A percentile compares a stretch with the other conserved stretches of the same genome.
Conservation (phyloP, 2,797 vertebrate species). For the Adrianichthys oophorus region DNA sequence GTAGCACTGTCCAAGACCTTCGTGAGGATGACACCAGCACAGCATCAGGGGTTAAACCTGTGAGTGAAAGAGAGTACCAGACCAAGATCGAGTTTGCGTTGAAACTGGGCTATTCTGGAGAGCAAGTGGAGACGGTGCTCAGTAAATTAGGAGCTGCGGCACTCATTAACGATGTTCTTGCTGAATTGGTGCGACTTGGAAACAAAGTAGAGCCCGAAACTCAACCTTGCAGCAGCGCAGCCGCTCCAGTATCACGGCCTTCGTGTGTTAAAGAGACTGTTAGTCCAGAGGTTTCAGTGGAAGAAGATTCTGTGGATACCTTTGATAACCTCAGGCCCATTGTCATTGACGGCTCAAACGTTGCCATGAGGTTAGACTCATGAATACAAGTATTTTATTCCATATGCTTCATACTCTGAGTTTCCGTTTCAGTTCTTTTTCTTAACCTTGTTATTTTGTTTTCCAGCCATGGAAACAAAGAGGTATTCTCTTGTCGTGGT, state of each 20-base stretch:
- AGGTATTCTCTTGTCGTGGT: slow-evolving; percentile 97
- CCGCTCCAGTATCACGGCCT: slow-evolving; percentile 72
- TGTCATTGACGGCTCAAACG: slow-evolving; percentile 97
- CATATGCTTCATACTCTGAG: neutral
- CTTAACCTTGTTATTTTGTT: slow-evolving; percentile 51
- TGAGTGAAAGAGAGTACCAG: slow-evolving; percentile 89
- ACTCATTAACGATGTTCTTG: slow-evolving; percentile 94
- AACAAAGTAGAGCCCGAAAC: slow-evolving; percentile 91
- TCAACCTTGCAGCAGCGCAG: slow-evolving; percentile 73
- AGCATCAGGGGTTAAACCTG: slow-evolving; percentile 55
- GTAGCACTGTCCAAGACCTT: slow-evolving; percentile 85
- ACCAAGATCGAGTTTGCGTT: slow-evolving; percentile 97
- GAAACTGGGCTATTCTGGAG: slow-evolving; percentile 93
- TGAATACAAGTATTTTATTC: slow-evolving; percentile 1
- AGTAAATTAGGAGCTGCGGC: slow-evolving; percentile 91
- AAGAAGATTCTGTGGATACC: slow-evolving; percentile 88
- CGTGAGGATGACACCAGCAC: slow-evolving; percentile 79
- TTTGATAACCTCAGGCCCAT: slow-evolving; percentile 93
- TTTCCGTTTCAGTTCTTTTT: slow-evolving; percentile 7
- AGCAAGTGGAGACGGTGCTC: slow-evolving; percentile 94
- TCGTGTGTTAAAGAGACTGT: slow-evolving; percentile 84
- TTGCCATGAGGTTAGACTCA: slow-evolving; percentile 93
- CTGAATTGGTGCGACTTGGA: slow-evolving; percentile 93
- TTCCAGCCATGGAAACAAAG: slow-evolving; percentile 97
- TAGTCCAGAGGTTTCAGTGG: slow-evolving; percentile 90